These are phyloP conservation scores for Pyrrhosoma nymphula DNA, from an alignment of 2,888 invertebrate genomes.

Conservation along the genomic window DNA sequence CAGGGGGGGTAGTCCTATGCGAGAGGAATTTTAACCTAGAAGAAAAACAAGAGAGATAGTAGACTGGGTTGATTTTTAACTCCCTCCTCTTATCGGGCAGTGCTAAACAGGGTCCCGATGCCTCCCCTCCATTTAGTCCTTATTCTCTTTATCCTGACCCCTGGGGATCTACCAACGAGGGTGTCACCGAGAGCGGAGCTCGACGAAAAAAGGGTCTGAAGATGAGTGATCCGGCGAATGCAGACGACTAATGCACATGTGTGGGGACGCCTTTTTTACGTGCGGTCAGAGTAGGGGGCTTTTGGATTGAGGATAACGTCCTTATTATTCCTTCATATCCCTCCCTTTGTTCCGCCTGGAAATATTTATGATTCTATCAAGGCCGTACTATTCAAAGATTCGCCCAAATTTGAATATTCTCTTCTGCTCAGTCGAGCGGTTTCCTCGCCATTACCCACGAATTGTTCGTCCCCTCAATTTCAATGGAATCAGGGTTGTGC, in stretches of 20 bases:
- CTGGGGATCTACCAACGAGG: too few relatives aligned
- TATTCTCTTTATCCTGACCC: background rate
- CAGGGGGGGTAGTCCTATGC: too few relatives aligned
- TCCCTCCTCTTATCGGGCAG: background rate
- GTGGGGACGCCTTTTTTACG: background rate
- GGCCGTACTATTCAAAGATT: background rate
- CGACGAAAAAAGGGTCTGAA: background rate
- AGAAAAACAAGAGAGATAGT: background rate
- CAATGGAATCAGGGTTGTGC: background rate
- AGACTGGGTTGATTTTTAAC: background rate
- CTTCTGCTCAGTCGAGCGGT: background rate
- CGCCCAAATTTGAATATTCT: background rate
- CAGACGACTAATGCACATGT: background rate
- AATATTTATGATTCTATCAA: background rate
- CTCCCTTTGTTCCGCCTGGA: background rate
- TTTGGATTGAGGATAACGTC: background rate
- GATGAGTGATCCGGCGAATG: background rate
- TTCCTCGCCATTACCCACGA: background rate
- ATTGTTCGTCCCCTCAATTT: background rate
- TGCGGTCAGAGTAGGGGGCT: background rate
- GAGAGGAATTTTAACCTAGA: background rate
- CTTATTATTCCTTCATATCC: background rate
- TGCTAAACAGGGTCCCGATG: background rate
- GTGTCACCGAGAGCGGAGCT: background rate
- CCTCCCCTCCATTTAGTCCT: background rate